Conservation (phyloP, 2,113 vertebrate genomes). For the Monarcha castaneiventris region DNA sequence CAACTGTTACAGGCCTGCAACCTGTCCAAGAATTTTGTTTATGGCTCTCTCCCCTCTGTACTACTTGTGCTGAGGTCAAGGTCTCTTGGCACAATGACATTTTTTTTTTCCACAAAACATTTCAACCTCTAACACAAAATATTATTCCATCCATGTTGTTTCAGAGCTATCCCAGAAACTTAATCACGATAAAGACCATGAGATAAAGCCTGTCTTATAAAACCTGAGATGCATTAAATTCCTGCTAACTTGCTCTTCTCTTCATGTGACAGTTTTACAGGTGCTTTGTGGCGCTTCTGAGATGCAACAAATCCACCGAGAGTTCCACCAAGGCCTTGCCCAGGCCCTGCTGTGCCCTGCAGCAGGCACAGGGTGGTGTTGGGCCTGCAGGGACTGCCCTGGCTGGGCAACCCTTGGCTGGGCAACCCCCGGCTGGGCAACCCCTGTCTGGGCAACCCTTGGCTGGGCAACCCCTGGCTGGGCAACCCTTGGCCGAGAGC, state of each 20-base stretch:
- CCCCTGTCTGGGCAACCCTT: not conserved
- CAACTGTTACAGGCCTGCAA: not conserved
- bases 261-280: conserved; percentile 71
- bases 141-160: not conserved
- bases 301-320: conserved; percentile 45
- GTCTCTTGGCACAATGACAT: not conserved
- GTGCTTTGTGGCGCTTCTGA: conserved; percentile 74
- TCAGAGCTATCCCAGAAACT: not conserved
- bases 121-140: not conserved
- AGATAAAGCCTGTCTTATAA: not conserved
- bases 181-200: not conserved
- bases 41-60: not conserved
- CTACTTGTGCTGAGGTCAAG: not conserved
- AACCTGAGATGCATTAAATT: not conserved
- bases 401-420: not conserved
- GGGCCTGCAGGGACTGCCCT: not conserved
- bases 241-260: not conserved
- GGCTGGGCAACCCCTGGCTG: not conserved
- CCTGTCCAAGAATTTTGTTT: not conserved
- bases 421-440: not conserved
- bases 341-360: conserved; percentile 39
- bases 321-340: conserved; percentile 68
- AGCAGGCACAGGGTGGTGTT: not conserved
- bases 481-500: not conserved
- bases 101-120: not conserved